Conservation (phyloP, 2,888 invertebrate genomes). For the Onchidella celtica region DNA sequence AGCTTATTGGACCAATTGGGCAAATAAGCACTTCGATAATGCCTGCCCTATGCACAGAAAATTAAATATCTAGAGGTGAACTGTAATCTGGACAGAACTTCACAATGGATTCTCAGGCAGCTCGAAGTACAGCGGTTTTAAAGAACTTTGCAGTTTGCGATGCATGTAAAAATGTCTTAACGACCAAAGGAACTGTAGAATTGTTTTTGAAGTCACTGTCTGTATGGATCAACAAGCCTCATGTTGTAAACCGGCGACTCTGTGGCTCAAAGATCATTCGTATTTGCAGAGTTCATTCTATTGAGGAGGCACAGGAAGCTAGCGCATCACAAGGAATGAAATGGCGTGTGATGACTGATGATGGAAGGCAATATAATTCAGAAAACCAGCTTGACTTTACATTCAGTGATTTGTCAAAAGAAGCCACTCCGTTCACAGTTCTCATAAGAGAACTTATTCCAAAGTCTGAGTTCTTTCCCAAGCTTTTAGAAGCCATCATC, state of each 20-base stretch:
- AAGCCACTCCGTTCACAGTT: constrained; percentile 44
- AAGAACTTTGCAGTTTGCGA: not conserved
- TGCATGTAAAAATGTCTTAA: constrained; percentile 17
- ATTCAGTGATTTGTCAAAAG: constrained; percentile 31
- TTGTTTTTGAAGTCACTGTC: constrained; percentile 64
- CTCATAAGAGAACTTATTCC: constrained; percentile 64
- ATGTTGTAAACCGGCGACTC: constrained; percentile 69
- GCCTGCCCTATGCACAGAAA: no score
- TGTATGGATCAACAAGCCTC: constrained; percentile 74
- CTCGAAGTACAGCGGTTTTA: no score
- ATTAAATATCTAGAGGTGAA: no score
- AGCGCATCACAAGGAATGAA: not conserved
- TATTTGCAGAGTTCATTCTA: not conserved
- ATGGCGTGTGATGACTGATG: not conserved
- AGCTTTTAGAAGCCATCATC: constrained; percentile 61
- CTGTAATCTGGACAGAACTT: no score
- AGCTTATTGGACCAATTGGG: no score
- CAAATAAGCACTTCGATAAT: no score
- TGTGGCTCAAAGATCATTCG: constrained; percentile 63
- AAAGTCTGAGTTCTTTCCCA: constrained; percentile 62
- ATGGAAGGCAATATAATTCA: not conserved
- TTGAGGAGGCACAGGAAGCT: not conserved
- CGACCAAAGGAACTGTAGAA: constrained; percentile 23
- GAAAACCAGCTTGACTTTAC: not conserved
- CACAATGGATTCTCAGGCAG: no score